phyloP scores from a whole-genome alignment of 2,797 vertebrate species.

The Pitangus sulphuratus region DNA sequence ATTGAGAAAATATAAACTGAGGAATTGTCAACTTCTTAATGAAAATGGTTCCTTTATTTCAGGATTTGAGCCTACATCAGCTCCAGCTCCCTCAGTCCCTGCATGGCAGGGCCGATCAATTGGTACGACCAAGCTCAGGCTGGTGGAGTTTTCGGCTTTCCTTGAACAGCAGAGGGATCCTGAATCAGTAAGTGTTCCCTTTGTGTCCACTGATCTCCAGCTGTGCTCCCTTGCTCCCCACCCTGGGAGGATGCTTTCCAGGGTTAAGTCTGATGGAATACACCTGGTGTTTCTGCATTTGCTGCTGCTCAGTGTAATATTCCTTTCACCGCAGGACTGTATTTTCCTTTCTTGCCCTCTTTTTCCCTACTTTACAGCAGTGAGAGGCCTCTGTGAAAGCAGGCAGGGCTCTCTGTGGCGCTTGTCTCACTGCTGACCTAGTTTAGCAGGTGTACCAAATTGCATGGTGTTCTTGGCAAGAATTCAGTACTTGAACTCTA shows the following conservation, averaged over 20 bases:
- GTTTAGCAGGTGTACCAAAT: conserved; percentile 15
- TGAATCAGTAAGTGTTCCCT: conserved; percentile 86
- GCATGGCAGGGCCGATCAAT: conserved; percentile 98
- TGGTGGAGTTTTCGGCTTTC: conserved; percentile 97
- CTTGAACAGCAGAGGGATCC: conserved; percentile 97
- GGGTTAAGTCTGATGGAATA: background rate
- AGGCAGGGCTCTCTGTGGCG: background rate
- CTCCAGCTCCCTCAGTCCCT: conserved; percentile 90
- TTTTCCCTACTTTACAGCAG: background rate
- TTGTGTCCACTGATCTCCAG: background rate
- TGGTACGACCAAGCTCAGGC: conserved; percentile 95
- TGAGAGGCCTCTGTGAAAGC: background rate
- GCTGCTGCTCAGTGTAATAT: background rate
- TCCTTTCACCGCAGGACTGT: background rate
- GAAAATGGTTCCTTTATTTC: conserved; percentile 21
- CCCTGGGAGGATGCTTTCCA: background rate
- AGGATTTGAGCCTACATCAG: conserved; percentile 92
- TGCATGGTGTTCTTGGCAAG: background rate
- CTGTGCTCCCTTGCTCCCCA: background rate
- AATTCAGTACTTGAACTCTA: background rate
- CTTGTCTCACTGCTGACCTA: background rate
- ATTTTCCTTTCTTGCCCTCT: background rate
- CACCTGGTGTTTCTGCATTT: background rate
- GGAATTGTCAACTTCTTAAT: background rate
- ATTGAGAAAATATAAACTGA: background rate